A percentile compares a stretch with the other conserved stretches of the same genome.
These are phyloP conservation scores for Ciona savignyi DNA, from an alignment of 23 tunicate genomes.

Conservation along the genomic window DNA sequence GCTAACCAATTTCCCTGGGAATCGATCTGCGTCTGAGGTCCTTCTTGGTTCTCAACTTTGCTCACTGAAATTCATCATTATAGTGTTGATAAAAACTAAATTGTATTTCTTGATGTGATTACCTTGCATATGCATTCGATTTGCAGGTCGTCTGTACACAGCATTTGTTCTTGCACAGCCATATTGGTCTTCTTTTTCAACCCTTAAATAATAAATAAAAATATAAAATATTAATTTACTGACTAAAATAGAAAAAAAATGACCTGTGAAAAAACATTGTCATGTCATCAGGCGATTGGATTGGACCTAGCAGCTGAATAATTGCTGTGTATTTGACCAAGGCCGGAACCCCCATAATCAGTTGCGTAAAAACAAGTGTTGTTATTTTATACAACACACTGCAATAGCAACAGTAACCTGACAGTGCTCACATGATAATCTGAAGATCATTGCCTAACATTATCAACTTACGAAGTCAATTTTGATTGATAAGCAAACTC, in stretches of 20 bases:
- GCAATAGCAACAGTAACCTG: no score
- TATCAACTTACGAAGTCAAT: not conserved
- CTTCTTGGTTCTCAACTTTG: conserved; percentile 48
- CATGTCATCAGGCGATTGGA: no score
- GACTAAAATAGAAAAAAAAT: not conserved
- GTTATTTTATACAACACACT: no score
- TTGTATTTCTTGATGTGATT: no score
- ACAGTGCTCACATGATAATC: no score
- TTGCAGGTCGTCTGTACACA: conserved; percentile 33
- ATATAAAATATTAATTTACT: not conserved
- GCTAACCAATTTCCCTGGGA: conserved; percentile 62
- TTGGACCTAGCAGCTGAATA: no score
- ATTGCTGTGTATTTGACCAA: no score
- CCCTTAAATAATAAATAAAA: not conserved
- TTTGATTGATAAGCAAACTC: conserved; percentile 38
- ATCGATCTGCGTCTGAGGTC: conserved; percentile 62
- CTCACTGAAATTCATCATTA: conserved; percentile 31
- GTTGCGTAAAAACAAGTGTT: no score
- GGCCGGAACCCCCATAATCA: no score
- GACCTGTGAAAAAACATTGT: no score
- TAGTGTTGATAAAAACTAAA: no score
- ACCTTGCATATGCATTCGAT: conserved; percentile 66
- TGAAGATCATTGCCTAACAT: no score
- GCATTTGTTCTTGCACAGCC: conserved; percentile 86
- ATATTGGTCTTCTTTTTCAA: not conserved